Conservation (phyloP, 2,797 vertebrate genomes). For the Leptodactylus fallax region DNA sequence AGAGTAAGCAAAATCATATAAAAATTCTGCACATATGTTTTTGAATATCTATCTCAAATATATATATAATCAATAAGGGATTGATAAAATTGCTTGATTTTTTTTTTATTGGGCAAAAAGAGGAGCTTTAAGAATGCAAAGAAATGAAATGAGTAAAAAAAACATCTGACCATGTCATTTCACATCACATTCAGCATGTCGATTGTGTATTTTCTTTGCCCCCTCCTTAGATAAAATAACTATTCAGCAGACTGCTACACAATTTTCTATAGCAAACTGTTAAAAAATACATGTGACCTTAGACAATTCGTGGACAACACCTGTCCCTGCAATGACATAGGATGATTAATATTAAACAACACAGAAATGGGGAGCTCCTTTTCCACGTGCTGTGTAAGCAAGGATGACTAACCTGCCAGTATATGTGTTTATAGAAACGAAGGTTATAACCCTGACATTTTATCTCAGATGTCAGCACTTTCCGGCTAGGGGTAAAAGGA, state of each 20-base stretch:
- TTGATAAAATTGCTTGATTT: not conserved
- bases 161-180: constrained; percentile 3
- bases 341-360: constrained; percentile 49
- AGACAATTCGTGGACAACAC: constrained; percentile 21
- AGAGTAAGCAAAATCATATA: too few species aligned
- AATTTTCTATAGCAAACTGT: constrained; percentile 23
- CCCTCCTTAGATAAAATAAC: not conserved
- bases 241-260: constrained; percentile 29
- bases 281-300: constrained; percentile 52
- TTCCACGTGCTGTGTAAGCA: constrained; percentile 35
- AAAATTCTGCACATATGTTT: not conserved
- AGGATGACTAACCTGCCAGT: not conserved
- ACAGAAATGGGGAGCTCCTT: constrained; percentile 23
- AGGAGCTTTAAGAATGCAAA: not conserved
- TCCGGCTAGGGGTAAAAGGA: too few species aligned
- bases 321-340: not conserved
- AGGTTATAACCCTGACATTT: not conserved
- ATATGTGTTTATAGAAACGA: not conserved
- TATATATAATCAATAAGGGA: not conserved
- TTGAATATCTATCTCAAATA: not conserved
- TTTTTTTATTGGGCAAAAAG: too few species aligned
- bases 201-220: not conserved
- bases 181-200: not conserved
- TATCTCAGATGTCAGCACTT: not conserved
- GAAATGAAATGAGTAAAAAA: not conserved